Evolutionary conservation across 2,888 invertebrate species (phyloP).

Genomic region (Dorcus parallelipipedus): DNA sequence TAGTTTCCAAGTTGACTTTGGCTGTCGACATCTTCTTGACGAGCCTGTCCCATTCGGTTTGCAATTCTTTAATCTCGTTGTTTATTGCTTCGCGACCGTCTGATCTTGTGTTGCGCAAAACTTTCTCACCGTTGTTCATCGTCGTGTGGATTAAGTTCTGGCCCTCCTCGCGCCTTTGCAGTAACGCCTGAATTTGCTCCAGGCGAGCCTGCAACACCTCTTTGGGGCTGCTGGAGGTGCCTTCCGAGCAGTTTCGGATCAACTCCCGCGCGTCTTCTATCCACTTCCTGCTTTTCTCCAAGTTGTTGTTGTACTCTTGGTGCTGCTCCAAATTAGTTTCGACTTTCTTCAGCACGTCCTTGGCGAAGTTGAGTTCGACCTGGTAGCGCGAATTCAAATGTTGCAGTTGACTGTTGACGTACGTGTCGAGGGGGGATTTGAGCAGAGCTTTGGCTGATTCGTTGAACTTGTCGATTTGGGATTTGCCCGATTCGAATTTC

Average conservation of each 20-base stretch:
- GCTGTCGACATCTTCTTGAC: constrained; percentile 89
- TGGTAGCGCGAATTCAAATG: constrained; percentile 86
- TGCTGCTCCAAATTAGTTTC: constrained; percentile 87
- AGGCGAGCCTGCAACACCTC: constrained; percentile 80
- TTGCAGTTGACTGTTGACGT: constrained; percentile 82
- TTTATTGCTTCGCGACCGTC: constrained; percentile 87
- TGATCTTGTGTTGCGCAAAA: constrained; percentile 79
- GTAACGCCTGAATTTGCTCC: constrained; percentile 74
- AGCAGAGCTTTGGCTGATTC: constrained; percentile 72
- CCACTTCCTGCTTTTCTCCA: constrained; percentile 77
- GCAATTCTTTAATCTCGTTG: constrained; percentile 81
- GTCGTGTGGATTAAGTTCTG: constrained; percentile 83
- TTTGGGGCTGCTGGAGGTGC: constrained; percentile 73
- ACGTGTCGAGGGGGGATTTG: constrained; percentile 81
- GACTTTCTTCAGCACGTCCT: constrained; percentile 87
- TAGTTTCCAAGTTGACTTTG: constrained; percentile 87
- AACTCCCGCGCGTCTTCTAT: constrained; percentile 82
- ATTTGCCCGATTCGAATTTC: constrained; percentile 72
- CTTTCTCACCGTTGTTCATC: constrained; percentile 87
- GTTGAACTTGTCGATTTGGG: constrained; percentile 80
- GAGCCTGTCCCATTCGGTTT: constrained; percentile 88
- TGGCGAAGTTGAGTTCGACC: constrained; percentile 82
- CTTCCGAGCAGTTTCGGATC: constrained; percentile 76
- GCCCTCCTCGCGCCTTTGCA: constrained; percentile 80
- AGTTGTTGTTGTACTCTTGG: constrained; percentile 72